Evolutionary conservation across 2,113 vertebrate genomes (phyloP), one percentile per base, ranked within the genome.

Genomic region (Pelusios castaneus): DNA sequence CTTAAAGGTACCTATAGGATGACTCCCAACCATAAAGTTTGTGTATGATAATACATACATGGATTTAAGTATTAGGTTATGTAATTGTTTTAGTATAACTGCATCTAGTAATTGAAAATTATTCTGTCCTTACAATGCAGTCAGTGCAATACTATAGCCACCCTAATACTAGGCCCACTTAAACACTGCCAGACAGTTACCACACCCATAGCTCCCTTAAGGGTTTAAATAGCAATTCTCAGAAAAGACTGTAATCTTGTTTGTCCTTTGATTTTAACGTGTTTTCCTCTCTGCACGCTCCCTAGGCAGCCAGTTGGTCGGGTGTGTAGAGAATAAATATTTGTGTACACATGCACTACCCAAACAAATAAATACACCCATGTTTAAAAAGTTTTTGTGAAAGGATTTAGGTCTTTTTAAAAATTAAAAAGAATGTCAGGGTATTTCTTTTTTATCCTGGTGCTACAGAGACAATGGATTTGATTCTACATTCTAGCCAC

Each of bases 221-320:
- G 79, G 92, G 83, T 43, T 76, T 76, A 76, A 6, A 76, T 24
- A 76, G 41, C 41, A 43, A 27, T 27, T 45, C 73, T 27, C 12
- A 76, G 73, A 76, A 45, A 89, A 80, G 6, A 84, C 80, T 45
- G 7, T 25, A 45, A 51, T 89, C 63, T 82, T 27, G 51, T 80
- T 78, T 84, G n/a, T 51, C 38, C 21, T 91, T 93, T 95, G 29
- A 89, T 91, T 95, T 79, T 73, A 10, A 54, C n/a, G 2, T 87
- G 67, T 87, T 92, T 45, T 79, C 24, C 73, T 25, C 89, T 34
- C 88, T 54, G 19, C 31, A 94, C 58, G 31, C 31, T 93, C 95
- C 94, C 91, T 91, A 29, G 92, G 92, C 83, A 95, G 34, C 79
- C 94, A 96, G 83, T 90, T 95, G 79, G 76, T 73, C 85, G 67